A percentile compares a stretch with the other conserved stretches of the same genome.
phyloP scores from a whole-genome alignment of 2,888 invertebrate genomes.

The Orthonychiurus folsomi region DNA sequence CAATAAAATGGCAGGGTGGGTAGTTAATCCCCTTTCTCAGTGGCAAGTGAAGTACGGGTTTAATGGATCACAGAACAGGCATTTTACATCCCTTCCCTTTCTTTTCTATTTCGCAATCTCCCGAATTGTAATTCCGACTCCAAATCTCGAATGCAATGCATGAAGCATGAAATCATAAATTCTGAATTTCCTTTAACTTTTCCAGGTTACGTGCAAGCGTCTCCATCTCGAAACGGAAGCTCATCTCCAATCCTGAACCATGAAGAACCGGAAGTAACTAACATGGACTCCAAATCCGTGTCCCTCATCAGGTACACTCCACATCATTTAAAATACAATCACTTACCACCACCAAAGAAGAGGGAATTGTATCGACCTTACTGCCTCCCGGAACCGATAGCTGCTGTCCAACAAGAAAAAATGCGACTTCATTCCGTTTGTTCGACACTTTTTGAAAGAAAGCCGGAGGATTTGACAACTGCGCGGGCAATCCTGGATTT shows the following conservation, averaged over 20 bases:
- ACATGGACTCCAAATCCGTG: slow-evolving; percentile 33
- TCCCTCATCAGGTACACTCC: slow-evolving; percentile 14
- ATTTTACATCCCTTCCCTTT: no score
- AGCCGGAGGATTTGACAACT: slow-evolving; percentile 66
- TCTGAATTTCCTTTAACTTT: no score
- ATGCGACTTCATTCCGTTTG: slow-evolving; percentile 36
- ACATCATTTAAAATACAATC: slow-evolving; percentile 21
- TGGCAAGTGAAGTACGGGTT: no score
- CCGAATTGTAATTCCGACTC: no score
- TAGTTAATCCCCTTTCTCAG: no score
- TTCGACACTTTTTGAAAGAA: slow-evolving; percentile 37
- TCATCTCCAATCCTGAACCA: slow-evolving; percentile 49
- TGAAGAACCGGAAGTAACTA: slow-evolving; percentile 40
- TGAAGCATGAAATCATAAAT: no score
- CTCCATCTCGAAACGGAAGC: no score
- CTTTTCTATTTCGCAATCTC: no score
- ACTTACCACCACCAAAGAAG: slow-evolving; percentile 66
- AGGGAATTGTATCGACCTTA: slow-evolving; percentile 85
- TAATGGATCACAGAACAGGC: no score
- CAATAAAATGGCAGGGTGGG: no score
- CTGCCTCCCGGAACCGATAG: slow-evolving; percentile 44
- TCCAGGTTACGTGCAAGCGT: slow-evolving; percentile 39
- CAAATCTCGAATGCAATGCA: no score
- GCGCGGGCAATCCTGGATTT: slow-evolving; percentile 82
- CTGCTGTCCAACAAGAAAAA: slow-evolving; percentile 39